Evolutionary conservation across 64 coral and sea anemone genomes (phyloP).

Genomic region (Catalaphyllia jardinei): DNA sequence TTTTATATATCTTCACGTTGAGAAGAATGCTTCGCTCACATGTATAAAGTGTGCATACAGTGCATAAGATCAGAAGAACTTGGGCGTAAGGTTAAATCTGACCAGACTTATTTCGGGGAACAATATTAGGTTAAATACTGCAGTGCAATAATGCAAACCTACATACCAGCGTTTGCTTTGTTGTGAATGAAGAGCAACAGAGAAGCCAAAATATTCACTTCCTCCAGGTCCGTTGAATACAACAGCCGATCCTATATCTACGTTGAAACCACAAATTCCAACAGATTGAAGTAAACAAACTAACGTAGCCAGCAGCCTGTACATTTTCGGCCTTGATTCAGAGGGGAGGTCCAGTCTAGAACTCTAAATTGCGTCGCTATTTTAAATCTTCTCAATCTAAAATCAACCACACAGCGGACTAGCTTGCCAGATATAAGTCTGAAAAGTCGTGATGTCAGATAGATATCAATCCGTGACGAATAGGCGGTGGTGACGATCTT

Average conservation of each 20-base stretch:
- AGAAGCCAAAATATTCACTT: slow-evolving; percentile 52
- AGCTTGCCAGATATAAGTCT: background rate
- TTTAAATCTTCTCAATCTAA: too few relatives aligned
- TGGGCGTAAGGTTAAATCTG: too few relatives aligned
- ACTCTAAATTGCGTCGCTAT: too few relatives aligned
- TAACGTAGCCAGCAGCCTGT: background rate
- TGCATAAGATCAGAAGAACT: too few relatives aligned
- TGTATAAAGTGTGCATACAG: too few relatives aligned
- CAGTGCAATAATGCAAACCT: background rate
- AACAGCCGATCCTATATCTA: background rate
- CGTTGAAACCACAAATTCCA: background rate
- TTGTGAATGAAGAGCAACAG: slow-evolving; percentile 56
- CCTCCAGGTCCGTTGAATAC: background rate
- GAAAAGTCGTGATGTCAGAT: background rate
- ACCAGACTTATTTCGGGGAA: too few relatives aligned
- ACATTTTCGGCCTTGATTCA: background rate
- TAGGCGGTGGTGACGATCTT: background rate
- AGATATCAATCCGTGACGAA: background rate
- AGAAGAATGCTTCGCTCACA: too few relatives aligned
- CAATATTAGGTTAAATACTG: too few relatives aligned
- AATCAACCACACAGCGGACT: too few relatives aligned
- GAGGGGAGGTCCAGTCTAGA: background rate
- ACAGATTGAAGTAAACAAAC: background rate
- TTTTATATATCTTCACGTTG: background rate
- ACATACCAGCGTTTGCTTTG: slow-evolving; percentile 23